Evolutionary conservation across 1,140 invertebrate species (phyloP), one percentile per base, ranked within the genome.

Genomic region (Nautilus pompilius): DNA sequence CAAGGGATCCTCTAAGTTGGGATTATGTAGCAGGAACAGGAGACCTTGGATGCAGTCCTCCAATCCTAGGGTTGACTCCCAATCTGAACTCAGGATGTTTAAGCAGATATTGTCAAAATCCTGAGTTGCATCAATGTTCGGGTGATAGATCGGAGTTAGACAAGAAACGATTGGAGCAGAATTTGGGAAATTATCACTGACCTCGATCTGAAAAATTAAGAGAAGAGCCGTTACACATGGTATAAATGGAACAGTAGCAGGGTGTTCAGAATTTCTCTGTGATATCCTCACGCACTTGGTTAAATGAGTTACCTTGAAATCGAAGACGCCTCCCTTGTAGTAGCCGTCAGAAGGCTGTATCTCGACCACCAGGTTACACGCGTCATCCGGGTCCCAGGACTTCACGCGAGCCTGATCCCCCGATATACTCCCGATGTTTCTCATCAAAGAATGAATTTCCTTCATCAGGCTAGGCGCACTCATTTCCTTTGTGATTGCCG

Each of bases 21-120:
- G 77, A 22, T 79, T 63, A 36, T 78, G 66, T 28, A 79, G 61
- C 6, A 79, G 63, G 58, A 75, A 79, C 0, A 76, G 60, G 8
- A 79, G 22, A 13, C 67, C 75, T 57, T 75, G 74, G 2, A 78
- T 36, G 3, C 66, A 41, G 28, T 70, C 71, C 28, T 77, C 72
- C 33, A 79, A 51, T 5, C 62, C 64, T 20, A 60, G 62, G 3
- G 45, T 53, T n/a, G 33, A 3, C 5, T 56, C 33, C 76, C 75
- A 77, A 5, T 67, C 58, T n/a, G 17, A n/a, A 13, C 75, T 70
- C 4, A 79, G 60, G 13, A 78, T 24, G 46, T 67, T 75, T 5
- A 79, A 49, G 55, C 75, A 78, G 5, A 77, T 58, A 48, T 79
- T 77, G n/a, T n/a, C n/a, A n/a, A n/a, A n/a, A n/a, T 34, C 30